These are phyloP conservation scores for Heteronetta atricapilla DNA, from an alignment of 2,113 vertebrate species.

Conservation along the genomic window DNA sequence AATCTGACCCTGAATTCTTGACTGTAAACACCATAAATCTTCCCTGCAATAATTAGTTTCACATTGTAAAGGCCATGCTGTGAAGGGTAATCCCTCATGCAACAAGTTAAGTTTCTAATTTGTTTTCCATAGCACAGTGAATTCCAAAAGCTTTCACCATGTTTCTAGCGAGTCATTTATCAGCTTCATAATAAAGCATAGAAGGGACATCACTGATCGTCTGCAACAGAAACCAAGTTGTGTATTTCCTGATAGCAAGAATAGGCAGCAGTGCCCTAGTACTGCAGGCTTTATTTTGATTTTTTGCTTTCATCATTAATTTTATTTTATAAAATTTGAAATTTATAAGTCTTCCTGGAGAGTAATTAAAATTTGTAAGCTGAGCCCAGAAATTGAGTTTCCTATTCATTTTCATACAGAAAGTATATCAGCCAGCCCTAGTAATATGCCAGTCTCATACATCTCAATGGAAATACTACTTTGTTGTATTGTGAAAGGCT, in stretches of 20 bases:
- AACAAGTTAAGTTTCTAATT: conserved; percentile 72
- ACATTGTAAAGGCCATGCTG: conserved; percentile 66
- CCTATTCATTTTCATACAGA: neutral
- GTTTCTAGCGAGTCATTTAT: conserved; percentile 54
- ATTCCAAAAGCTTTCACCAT: conserved; percentile 71
- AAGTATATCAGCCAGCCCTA: neutral
- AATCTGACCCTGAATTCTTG: conserved; percentile 72
- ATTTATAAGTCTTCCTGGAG: neutral
- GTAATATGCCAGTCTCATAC: neutral
- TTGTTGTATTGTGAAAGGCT: neutral
- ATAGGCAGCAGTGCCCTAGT: neutral
- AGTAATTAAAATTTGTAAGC: neutral
- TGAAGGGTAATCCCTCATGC: conserved; percentile 73
- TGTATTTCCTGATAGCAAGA: neutral
- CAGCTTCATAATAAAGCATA: conserved; percentile 52
- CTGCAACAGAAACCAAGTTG: conserved; percentile 13
- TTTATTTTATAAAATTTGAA: neutral
- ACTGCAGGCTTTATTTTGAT: neutral
- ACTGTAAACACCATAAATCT: conserved; percentile 73
- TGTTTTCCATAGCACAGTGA: conserved; percentile 66
- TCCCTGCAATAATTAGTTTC: conserved; percentile 69
- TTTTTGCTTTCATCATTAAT: neutral
- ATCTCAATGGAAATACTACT: neutral
- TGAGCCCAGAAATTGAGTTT: neutral
- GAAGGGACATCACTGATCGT: conserved; percentile 48